Evolutionary conservation across 1,140 invertebrate genomes (phyloP).

Genomic region (Halictus rubicundus): DNA sequence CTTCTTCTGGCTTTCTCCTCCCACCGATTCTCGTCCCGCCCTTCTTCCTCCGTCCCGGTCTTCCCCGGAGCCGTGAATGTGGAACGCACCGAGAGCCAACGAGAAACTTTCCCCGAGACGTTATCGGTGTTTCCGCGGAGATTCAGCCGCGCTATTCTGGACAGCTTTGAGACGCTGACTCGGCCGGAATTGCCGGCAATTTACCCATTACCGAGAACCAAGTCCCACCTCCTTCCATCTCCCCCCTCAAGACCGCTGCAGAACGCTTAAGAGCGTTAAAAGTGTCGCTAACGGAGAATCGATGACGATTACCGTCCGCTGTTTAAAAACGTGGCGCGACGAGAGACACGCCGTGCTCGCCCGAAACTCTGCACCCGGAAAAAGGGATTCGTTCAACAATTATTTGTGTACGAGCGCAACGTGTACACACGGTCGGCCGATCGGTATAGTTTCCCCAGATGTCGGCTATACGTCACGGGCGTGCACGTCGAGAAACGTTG

Average conservation of each 20-base stretch:
- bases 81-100: not conserved
- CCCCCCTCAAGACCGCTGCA: not conserved
- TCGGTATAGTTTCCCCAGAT: conserved; percentile 46
- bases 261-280: conserved; percentile 16
- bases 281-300: conserved; percentile 22
- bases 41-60: no score
- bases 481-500: conserved; percentile 23
- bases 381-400: not conserved
- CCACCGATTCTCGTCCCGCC: not conserved
- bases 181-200: conserved; percentile 19
- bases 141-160: not conserved
- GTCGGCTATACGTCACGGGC: conserved; percentile 52
- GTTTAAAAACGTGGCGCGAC: not conserved
- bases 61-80: not conserved
- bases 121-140: conserved; percentile 13
- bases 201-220: not conserved
- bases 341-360: not conserved
- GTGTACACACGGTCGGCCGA: not conserved
- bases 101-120: conserved; percentile 20
- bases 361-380: not conserved
- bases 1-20: not conserved
- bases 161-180: conserved; percentile 13
- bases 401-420: not conserved
- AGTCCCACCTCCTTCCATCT: not conserved
- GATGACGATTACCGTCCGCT: conserved; percentile 14